Evolutionary conservation across 2,888 invertebrate species (phyloP), one percentile per base, ranked within the genome.

Genomic region (Chydorus sphaericus): DNA sequence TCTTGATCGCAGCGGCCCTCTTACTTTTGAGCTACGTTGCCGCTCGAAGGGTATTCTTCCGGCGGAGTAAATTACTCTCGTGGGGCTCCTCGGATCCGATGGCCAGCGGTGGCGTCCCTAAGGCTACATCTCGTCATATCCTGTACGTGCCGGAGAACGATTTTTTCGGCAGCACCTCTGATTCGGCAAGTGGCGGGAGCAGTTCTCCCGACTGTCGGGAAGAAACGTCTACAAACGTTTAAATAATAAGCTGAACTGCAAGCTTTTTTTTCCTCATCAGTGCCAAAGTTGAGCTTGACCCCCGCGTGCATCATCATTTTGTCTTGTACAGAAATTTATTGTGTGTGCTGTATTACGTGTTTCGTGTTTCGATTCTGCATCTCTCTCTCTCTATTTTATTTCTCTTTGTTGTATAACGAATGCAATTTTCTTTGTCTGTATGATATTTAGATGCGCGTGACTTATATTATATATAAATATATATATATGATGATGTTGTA

Each of bases 41-140:
- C 26, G 50, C 57, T 29, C 55, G 57, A 28, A 29, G 48, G 23
- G 36, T 57, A 14, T 57, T 57, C 44, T 54, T 57, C 53, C 57
- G 39, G 30, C 23, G 33, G 18, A 38, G 20, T 16, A 54, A 54
- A 30, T 5, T 50, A 7, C 30, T 31, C 8, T 31, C 20, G 30
- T 50, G 50, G 26, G 30, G 50, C 20, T 50, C 50, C 3, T 31
- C 50, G 10, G 23, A 23, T 5, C 26, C 23, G 14, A 20, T 28
- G 29, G 11, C 29, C 29, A 50, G 44, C 44, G 23, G 26, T 23
- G 23, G 26, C 16, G 44, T 50, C n/a, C 50, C 50, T 30, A 50
- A 50, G 31, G 31, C 50, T 14, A 50, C 50, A 28, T 29, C 29
- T 30, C 50, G 50, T 11, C 50, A 50, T 14, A 50, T 50, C 30